Evolutionary conservation across 2,797 vertebrate genomes (phyloP).

Genomic region (Ateles fusciceps): DNA sequence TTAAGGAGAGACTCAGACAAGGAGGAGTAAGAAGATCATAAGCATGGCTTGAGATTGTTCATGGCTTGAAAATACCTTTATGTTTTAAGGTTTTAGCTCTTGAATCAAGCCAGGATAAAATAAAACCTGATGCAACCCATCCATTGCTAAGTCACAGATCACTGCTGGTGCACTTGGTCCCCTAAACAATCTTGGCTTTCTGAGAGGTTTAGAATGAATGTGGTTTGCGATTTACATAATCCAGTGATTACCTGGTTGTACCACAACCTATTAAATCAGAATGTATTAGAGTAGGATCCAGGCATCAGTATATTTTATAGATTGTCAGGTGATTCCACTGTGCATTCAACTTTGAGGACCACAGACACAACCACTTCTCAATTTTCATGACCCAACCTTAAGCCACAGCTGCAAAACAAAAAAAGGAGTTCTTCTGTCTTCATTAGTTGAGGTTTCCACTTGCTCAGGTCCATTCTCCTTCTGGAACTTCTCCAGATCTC

Average conservation of each 20-base stretch:
- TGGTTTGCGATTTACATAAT: not conserved
- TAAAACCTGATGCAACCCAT: not conserved
- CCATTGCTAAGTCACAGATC: not conserved
- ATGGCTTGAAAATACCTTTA: conserved; percentile 33
- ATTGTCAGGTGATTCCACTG: not conserved
- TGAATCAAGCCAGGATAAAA: not conserved
- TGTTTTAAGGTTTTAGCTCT: not conserved
- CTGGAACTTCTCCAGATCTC: not conserved
- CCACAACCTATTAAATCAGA: not conserved
- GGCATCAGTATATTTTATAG: not conserved
- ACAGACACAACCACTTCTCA: not conserved
- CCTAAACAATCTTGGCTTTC: not conserved
- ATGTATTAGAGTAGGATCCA: not conserved
- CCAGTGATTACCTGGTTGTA: not conserved
- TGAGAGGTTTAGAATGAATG: not conserved
- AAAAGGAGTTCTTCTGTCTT: not conserved
- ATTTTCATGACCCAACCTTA: not conserved
- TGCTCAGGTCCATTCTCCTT: not conserved
- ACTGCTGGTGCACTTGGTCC: not conserved
- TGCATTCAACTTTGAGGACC: not conserved
- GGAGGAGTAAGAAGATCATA: not conserved
- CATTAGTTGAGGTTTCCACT: not conserved
- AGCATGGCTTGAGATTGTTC: not conserved
- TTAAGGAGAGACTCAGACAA: conserved; percentile 18
- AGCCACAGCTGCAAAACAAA: not conserved